Evolutionary conservation across 2,888 invertebrate species (phyloP).

Genomic region (Apoda limacodes): DNA sequence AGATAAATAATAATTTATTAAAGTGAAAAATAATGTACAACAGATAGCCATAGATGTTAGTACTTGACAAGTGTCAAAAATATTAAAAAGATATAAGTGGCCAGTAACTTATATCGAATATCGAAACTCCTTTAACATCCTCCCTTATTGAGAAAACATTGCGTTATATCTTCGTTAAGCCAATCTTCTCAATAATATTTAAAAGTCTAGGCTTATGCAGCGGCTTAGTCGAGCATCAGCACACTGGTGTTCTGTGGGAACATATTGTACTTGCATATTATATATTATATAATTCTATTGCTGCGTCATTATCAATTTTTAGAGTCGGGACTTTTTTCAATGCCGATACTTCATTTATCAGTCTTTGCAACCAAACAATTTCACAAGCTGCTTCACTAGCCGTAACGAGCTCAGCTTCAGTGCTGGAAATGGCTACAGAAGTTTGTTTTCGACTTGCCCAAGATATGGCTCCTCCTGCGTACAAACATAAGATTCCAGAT

Average conservation of each 20-base stretch:
- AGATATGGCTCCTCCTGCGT: constrained; percentile 20
- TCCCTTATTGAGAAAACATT: too few species aligned
- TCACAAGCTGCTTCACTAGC: constrained; percentile 24
- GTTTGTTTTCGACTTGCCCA: constrained; percentile 27
- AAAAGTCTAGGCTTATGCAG: constrained; percentile 21
- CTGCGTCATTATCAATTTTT: neutral
- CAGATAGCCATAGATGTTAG: too few species aligned
- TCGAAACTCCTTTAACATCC: too few species aligned
- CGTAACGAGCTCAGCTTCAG: constrained; percentile 27
- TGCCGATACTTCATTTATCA: neutral
- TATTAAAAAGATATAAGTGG: too few species aligned
- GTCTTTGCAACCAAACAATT: constrained; percentile 22
- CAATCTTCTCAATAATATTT: too few species aligned
- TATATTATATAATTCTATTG: neutral
- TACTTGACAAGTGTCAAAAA: too few species aligned
- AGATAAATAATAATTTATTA: too few species aligned
- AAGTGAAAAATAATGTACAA: too few species aligned
- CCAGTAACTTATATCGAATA: too few species aligned
- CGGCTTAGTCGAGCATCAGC: constrained; percentile 46
- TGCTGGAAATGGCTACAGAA: constrained; percentile 26
- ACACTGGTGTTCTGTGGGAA: too few species aligned
- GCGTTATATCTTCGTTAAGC: too few species aligned
- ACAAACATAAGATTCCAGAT: constrained; percentile 14
- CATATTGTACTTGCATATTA: too few species aligned
- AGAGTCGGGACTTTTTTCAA: neutral